A percentile compares a stretch with the other conserved stretches of the same genome.
phyloP scores from a whole-genome alignment of 2,888 invertebrate genomes.

The Eupeodes luniger region DNA sequence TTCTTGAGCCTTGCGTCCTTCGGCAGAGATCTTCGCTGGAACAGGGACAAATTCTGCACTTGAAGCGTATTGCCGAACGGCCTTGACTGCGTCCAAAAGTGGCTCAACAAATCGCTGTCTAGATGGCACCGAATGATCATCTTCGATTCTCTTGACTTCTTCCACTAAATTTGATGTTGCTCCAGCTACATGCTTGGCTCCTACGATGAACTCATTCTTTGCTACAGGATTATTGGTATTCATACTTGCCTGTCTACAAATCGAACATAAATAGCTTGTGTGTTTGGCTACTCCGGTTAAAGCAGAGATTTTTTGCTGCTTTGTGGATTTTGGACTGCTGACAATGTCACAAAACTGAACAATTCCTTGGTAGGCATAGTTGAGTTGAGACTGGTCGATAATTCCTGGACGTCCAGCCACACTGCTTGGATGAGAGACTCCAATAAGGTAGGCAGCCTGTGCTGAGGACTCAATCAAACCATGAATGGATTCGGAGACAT shows the following conservation, averaged over 20 bases:
- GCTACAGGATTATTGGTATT: constrained; percentile 95
- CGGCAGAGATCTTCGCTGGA: constrained; percentile 94
- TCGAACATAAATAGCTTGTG: constrained; percentile 97
- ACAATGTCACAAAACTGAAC: constrained; percentile 94
- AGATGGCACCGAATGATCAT: constrained; percentile 92
- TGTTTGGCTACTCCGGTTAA: constrained; percentile 98
- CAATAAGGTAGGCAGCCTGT: constrained; percentile 97
- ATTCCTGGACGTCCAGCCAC: constrained; percentile 94
- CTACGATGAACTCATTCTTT: constrained; percentile 98
- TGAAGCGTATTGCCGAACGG: constrained; percentile 95
- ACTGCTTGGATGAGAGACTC: constrained; percentile 95
- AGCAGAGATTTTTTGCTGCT: constrained; percentile 94
- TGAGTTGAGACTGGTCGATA: constrained; percentile 94
- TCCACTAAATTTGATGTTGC: constrained; percentile 97
- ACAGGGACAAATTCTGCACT: constrained; percentile 96
- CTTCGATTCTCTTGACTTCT: constrained; percentile 95
- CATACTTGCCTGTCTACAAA: constrained; percentile 96
- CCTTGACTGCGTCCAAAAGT: constrained; percentile 94
- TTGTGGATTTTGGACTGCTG: constrained; percentile 88
- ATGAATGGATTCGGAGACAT: constrained; percentile 94
- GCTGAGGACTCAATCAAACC: constrained; percentile 96
- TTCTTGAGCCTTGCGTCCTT: constrained; percentile 93
- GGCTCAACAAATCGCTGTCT: constrained; percentile 92
- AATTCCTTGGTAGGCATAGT: constrained; percentile 95
- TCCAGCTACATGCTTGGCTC: constrained; percentile 98